Percentiles rank a stretch among this genome's conserved stretches.
These are phyloP conservation scores for Acromyrmex charruanus DNA, from an alignment of 1,140 invertebrate genomes.

Conservation along the genomic window DNA sequence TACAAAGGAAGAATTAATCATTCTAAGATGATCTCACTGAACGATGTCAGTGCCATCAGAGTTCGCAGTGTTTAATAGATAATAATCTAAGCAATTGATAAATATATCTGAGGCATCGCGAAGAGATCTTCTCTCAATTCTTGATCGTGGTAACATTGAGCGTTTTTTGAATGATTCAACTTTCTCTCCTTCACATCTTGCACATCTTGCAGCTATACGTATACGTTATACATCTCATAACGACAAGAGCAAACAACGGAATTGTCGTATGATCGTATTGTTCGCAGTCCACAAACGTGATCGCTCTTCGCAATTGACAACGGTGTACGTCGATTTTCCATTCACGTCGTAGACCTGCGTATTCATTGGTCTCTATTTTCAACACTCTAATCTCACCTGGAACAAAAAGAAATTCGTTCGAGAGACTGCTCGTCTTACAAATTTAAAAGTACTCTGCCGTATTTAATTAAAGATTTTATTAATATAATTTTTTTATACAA, in stretches of 20 bases:
- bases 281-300: constrained; percentile 15
- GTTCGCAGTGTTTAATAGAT: constrained; percentile 8
- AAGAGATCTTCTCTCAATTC: constrained; percentile 34
- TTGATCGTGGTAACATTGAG: constrained; percentile 8
- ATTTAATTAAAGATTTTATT: background rate
- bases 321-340: constrained; percentile 40
- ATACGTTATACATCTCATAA: constrained; percentile 4
- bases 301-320: constrained; percentile 16
- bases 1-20: constrained; percentile 36
- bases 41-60: background rate
- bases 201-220: background rate
- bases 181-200: background rate
- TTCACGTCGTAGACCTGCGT: constrained; percentile 39
- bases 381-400: constrained; percentile 58
- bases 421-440: background rate
- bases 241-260: constrained; percentile 29
- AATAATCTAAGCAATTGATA: constrained; percentile 18
- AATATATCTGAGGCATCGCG: background rate
- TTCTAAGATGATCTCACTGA: background rate
- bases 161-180: background rate
- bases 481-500: background rate
- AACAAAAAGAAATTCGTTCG: constrained; percentile 13
- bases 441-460: background rate
- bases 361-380: constrained; percentile 44
- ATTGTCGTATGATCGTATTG: constrained; percentile 40